Base-by-base conservation (phyloP, 2,797 vertebrate species). In the Darevskia nairensis region DNA sequence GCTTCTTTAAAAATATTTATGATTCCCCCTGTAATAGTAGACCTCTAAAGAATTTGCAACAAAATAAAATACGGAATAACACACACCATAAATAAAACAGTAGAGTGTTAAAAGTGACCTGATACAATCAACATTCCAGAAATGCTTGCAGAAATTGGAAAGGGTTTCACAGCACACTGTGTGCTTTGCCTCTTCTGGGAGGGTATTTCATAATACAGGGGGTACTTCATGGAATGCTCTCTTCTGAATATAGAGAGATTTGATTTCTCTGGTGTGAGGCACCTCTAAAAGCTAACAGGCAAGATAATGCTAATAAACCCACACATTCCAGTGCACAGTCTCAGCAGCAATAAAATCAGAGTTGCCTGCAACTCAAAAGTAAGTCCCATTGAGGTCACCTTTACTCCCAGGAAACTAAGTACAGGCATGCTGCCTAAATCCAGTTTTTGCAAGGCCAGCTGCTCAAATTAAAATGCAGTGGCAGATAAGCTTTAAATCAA, bases 331-430 rank as follows among this genome's bases (percentile, higher is more conserved):
- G 32, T 66, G 41, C 39, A 35, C 39, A 84, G 82, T 91, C 71
- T 71, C 89, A 80, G 74, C n/a, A 27, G 81, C 88, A 41, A 68
- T 78, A 91, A 94, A 94, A 92, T 72, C 39, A 86, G 83, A 17
- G 86, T 69, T 82, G 89, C 87, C 80, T 88, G 83, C 88, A 71
- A 93, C 92, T 92, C 35, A 88, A 90, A 86, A 80, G 35, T 86
- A 21, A 39, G 13, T 27, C 46, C 23, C 13, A 39, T 11, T 59
- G 68, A 84, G 10, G 8, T 72, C 23, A 72, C 29, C 8, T 13
- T 32, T 71, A 64, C 50, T 46, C 64, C 2, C 15, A 66, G 8
- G 7, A 79, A 39, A 44, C 19, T 50, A 32, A 27, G 17, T 41
- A 8, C 17, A 29, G 44, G 8, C 29, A 19, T 55, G 41, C 23